Percentiles rank a stretch among this genome's conserved stretches.
Evolutionary conservation across 1,140 invertebrate genomes (phyloP).

Genomic region (Apocrypta bakeri): DNA sequence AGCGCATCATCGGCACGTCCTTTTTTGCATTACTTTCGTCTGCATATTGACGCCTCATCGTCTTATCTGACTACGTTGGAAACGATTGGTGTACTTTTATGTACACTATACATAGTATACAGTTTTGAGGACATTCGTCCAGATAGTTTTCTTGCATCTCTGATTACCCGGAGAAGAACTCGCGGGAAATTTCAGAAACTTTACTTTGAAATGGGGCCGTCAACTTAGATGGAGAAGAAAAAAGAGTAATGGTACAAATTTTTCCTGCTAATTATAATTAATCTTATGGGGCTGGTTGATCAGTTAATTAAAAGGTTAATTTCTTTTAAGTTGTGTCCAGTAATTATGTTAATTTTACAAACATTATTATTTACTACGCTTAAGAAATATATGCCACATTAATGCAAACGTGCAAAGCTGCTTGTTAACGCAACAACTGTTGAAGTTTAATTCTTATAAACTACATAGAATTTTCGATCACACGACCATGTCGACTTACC

Average conservation of each 20-base stretch:
- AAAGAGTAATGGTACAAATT: background rate
- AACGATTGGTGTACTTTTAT: background rate
- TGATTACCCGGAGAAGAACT: background rate
- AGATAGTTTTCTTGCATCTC: background rate
- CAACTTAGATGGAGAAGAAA: background rate
- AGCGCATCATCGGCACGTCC: background rate
- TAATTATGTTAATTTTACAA: too few relatives aligned
- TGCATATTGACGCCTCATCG: background rate
- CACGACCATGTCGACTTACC: background rate
- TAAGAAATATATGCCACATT: too few relatives aligned
- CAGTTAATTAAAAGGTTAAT: background rate
- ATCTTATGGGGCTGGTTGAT: background rate
- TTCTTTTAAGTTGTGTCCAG: background rate
- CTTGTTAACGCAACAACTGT: too few relatives aligned
- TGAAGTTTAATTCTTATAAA: too few relatives aligned
- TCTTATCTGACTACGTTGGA: background rate
- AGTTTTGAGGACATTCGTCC: too few relatives aligned
- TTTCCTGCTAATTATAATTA: background rate
- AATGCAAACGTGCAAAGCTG: too few relatives aligned
- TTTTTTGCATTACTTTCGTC: background rate
- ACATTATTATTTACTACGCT: too few relatives aligned
- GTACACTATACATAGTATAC: too few relatives aligned
- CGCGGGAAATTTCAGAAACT: constrained; percentile 14
- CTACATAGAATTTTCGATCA: constrained; percentile 8
- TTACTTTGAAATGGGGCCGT: background rate